Evolutionary conservation across 2,797 vertebrate genomes (phyloP).

Genomic region (Pipistrellus nathusii): DNA sequence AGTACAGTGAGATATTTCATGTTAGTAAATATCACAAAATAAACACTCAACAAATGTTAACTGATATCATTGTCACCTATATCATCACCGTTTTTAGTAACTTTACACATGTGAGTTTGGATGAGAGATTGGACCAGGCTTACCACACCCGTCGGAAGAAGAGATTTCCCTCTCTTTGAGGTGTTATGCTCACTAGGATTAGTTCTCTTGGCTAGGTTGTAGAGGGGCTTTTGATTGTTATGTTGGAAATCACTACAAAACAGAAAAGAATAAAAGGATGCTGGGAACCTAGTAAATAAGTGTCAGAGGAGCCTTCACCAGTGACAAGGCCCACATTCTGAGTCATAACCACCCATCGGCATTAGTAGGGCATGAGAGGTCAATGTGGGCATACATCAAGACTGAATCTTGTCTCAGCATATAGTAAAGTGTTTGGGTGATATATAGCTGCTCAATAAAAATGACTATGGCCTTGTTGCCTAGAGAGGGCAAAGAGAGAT

Average conservation of each 20-base stretch:
- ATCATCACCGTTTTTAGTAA: neutral
- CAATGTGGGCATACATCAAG: neutral
- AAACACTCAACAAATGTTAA: neutral
- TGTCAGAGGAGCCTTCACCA: neutral
- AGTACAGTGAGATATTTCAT: neutral
- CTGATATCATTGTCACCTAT: neutral
- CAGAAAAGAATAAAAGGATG: neutral
- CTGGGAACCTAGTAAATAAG: neutral
- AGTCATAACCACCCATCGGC: neutral
- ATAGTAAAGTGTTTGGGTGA: constrained; percentile 50
- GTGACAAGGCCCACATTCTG: neutral
- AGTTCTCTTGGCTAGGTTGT: neutral
- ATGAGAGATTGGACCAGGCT: neutral
- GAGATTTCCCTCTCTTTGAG: neutral
- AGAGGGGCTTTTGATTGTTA: neutral
- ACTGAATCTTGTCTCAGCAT: neutral
- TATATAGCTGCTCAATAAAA: constrained; percentile 56
- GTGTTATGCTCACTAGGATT: neutral
- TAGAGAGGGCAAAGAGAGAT: constrained; percentile 30
- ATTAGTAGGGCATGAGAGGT: neutral
- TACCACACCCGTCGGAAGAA: neutral
- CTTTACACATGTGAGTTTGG: constrained; percentile 14
- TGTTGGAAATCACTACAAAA: constrained; percentile 26
- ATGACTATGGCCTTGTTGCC: neutral
- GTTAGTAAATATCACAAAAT: neutral